Conservation (phyloP, 2,888 invertebrate genomes). For the Hartigia nigra region DNA sequence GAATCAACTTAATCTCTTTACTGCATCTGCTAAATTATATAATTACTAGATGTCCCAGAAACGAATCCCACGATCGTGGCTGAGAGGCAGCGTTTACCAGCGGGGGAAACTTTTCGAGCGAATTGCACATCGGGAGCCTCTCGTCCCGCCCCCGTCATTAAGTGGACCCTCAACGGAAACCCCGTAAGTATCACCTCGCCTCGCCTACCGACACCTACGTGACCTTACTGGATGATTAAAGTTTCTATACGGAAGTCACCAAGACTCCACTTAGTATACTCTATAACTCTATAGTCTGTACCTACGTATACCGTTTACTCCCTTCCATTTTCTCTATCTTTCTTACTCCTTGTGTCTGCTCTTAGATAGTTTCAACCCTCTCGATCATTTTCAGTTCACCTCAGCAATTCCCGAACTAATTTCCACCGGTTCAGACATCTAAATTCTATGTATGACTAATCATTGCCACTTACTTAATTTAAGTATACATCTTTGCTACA, state of each 20-base stretch:
- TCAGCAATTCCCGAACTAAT: neutral
- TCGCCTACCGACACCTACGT: slow-evolving; percentile 40
- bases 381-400: neutral
- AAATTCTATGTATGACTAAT: neutral
- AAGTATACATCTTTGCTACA: neutral
- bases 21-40: slow-evolving; percentile 45
- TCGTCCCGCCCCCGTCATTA: slow-evolving; percentile 59
- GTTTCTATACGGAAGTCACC: slow-evolving; percentile 26
- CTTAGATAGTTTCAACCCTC: slow-evolving; percentile 4
- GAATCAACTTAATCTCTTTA: slow-evolving; percentile 44
- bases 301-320: neutral
- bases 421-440: neutral
- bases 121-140: slow-evolving; percentile 62
- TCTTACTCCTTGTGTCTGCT: slow-evolving; percentile 7
- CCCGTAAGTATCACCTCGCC: slow-evolving; percentile 54
- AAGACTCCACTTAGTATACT: neutral
- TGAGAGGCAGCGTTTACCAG: slow-evolving; percentile 56
- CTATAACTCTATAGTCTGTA: neutral
- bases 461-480: neutral
- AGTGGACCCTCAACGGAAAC: slow-evolving; percentile 61
- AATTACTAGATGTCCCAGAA: slow-evolving; percentile 61
- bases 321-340: slow-evolving; percentile 12
- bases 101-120: slow-evolving; percentile 57
- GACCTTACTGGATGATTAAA: slow-evolving; percentile 56
- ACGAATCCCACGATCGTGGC: slow-evolving; percentile 56